phyloP scores from a whole-genome alignment of 1,140 invertebrate species.

The Psix sp. region DNA sequence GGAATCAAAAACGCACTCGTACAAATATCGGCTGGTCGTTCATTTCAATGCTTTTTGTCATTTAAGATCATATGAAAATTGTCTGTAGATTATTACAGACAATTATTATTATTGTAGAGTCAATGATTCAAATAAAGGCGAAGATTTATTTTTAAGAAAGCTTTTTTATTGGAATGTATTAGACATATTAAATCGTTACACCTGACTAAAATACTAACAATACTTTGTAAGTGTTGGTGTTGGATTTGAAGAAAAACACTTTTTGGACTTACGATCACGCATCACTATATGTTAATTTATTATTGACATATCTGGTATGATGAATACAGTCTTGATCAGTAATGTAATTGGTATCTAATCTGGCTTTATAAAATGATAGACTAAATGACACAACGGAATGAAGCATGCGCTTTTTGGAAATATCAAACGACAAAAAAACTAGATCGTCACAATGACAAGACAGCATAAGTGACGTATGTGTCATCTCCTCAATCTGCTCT shows the following conservation, averaged over 20 bases:
- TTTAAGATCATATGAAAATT: no score
- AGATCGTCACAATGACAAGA: no score
- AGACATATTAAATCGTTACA: constrained; percentile 41
- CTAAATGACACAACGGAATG: constrained; percentile 20
- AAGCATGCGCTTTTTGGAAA: constrained; percentile 28
- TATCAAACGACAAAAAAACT: background rate
- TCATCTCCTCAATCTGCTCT: no score
- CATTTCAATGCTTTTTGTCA: constrained; percentile 2
- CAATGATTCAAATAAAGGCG: constrained; percentile 8
- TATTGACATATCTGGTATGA: constrained; percentile 20
- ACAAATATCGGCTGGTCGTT: background rate
- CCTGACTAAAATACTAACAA: constrained; percentile 33
- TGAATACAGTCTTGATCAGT: constrained; percentile 40
- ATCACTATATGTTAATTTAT: constrained; percentile 1
- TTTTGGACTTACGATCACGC: constrained; percentile 9
- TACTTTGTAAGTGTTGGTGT: constrained; percentile 12
- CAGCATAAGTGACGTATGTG: no score
- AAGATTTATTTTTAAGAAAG: constrained; percentile 25
- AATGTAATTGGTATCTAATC: constrained; percentile 15
- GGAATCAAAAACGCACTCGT: no score
- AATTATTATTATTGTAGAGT: background rate
- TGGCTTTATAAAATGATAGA: constrained; percentile 26
- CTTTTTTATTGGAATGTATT: constrained; percentile 43
- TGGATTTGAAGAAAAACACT: constrained; percentile 6
- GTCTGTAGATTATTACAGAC: no score